Conservation (phyloP, 2,888 invertebrate genomes). For the Sinotaia quadrata region DNA sequence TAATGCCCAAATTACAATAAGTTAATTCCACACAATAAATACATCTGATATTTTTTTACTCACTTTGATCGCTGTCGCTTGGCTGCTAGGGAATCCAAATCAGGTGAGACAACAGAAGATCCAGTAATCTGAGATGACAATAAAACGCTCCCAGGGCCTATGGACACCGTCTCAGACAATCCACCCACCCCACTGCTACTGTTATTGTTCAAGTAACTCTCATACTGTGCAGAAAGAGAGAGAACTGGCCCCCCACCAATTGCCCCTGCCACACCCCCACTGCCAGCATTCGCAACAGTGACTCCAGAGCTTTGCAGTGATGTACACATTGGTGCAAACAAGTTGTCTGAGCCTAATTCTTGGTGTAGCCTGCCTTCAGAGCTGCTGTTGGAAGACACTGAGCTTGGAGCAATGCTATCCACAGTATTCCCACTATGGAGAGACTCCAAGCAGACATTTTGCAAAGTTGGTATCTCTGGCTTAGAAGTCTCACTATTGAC, state of each 20-base stretch:
- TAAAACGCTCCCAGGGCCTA: slow-evolving; percentile 7
- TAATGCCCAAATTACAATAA: too few relatives aligned
- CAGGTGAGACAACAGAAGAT: not conserved
- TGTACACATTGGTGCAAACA: slow-evolving; percentile 15
- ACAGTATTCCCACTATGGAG: not conserved
- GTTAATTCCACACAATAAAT: too few relatives aligned
- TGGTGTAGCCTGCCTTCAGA: slow-evolving; percentile 5
- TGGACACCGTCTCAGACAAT: not conserved
- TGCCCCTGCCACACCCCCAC: not conserved
- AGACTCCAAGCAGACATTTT: not conserved
- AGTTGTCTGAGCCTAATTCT: slow-evolving; percentile 13
- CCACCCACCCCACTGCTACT: slow-evolving; percentile 2
- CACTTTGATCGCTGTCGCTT: slow-evolving; percentile 25
- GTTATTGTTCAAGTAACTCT: not conserved
- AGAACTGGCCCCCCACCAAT: not conserved
- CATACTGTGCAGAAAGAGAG: not conserved
- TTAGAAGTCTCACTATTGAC: not conserved
- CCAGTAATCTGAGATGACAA: not conserved
- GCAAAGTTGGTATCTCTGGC: not conserved
- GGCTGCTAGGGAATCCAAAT: not conserved
- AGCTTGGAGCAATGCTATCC: slow-evolving; percentile 11
- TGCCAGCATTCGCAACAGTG: not conserved
- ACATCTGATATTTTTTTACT: too few relatives aligned
- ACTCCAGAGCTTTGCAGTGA: not conserved
- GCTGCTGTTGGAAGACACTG: not conserved